Base-by-base conservation (phyloP, 2,888 invertebrate species). In the Erynnis tages region DNA sequence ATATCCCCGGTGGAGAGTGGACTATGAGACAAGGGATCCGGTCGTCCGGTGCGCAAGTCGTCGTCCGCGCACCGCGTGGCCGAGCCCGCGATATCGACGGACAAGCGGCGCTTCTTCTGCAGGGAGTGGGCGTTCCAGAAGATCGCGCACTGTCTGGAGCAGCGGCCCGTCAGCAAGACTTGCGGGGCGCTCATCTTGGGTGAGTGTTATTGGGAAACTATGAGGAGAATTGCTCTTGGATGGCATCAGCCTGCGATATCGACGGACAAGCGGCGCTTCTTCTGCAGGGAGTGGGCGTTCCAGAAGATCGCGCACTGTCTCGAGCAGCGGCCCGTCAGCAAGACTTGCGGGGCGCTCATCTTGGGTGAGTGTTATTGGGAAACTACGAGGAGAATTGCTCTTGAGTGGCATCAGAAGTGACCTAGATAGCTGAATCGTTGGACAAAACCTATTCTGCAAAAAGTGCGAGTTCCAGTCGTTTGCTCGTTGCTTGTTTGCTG, bases 41-140 rank as follows among this genome's bases (percentile, higher is more conserved):
- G 45, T 16, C 80, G 86, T 4, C 79, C 85, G 1, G 79, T 88
- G 11, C 83, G 87, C 57, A 89, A 88, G 64, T 89, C 90, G 0
- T 73, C 84, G 0, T 89, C 90, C 0, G 67, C 85, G 0, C 84
- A 89, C 40, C 71, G 74, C 10, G 80, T 89, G 30, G 65, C 82
- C 0, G 88, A 87, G 65, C 69, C 78, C 13, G 62, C 73, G 35
- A 78, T 86, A 61, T 74, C 88, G 7, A 90, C 91, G 10, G 93
- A 94, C 74, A 92, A 93, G 74, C 92, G 95, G 62, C 91, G 93
- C 53, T 97, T 97, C 87, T 96, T 94, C 89, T 96, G 97, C 74
- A 92, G 98, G 5, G 98, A 98, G 82, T 98, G 98, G 98, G 97
- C 96, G 4, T 96, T 98, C 68, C 95, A 96, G 83, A 98, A 98